Evolutionary conservation across 1,140 invertebrate species (phyloP), one percentile per base, ranked within the genome.

Genomic region (Procambarus virginalis): DNA sequence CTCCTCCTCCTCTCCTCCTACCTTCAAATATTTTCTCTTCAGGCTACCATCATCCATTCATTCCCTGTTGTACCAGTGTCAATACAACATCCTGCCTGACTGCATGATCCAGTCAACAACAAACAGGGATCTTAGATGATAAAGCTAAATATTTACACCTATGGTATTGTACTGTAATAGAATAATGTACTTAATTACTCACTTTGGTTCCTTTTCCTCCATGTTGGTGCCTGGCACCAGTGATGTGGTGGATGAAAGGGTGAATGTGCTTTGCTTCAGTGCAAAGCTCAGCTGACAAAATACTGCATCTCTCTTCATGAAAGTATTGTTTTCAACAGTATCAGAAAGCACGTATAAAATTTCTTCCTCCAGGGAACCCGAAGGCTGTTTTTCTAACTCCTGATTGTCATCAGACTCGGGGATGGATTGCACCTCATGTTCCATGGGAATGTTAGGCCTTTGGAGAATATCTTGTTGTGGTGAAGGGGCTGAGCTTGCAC

Each of bases 271-370:
- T 91, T 96, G 96, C 34, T 97, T 96, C 5, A 99, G 93, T n/a
- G 96, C 95, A 92, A 99, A 99, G 93, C 97, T 97, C 93, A 99
- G 97, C 92, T 97, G 96, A 4, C 97, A 98, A 94, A 99, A 98
- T 34, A 99, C 96, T 0, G 96, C 96, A 93, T 99, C 98, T 58
- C 98, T 95, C 92, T 97, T 96, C 8, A 99, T 93, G 55, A 99
- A 94, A 0, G 97, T 98, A 92, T 97, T 97, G 93, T 98, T 97
- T 93, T 99, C 97, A 70, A 97, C 95, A 0, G 97, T 96, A 93
- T 98, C 97, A 0, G 97, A 96, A 2, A 95, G 22, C 96, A 95
- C 94, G 91, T 95, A 95, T 12, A 95, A 93, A 90, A 96, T 94
- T 92, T 96, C 95, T 92, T 95, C 94, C 91, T 96, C 95, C 93